These are phyloP conservation scores for Leptinotarsa juncta DNA, from an alignment of 2,888 invertebrate genomes.

Conservation along the genomic window DNA sequence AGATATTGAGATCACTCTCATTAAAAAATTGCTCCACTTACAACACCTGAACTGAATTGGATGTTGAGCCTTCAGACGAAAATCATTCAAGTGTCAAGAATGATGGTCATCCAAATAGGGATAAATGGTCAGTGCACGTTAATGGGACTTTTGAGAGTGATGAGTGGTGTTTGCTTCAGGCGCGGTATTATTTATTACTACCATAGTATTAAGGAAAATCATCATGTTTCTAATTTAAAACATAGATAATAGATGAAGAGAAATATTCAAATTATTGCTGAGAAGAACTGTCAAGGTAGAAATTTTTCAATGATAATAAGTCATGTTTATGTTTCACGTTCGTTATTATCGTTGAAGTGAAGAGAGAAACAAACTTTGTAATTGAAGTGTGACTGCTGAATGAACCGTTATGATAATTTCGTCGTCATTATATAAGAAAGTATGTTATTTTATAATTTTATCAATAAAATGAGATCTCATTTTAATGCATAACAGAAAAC, in stretches of 20 bases:
- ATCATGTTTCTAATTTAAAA: slow-evolving; percentile 44
- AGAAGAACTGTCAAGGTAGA: slow-evolving; percentile 11
- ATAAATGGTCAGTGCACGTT: slow-evolving; percentile 49
- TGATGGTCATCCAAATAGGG: slow-evolving; percentile 48
- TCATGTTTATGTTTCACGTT: slow-evolving; percentile 13
- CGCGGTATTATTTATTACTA: slow-evolving; percentile 44
- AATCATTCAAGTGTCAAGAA: slow-evolving; percentile 31
- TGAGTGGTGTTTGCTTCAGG: slow-evolving; percentile 52
- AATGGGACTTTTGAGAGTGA: slow-evolving; percentile 51
- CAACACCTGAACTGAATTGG: slow-evolving; percentile 34
- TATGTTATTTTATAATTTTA: too few species aligned
- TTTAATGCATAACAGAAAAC: too few species aligned
- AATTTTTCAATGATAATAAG: slow-evolving; percentile 18
- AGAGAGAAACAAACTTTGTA: slow-evolving; percentile 10
- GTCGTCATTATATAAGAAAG: not conserved
- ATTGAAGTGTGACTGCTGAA: not conserved
- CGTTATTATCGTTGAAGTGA: slow-evolving; percentile 3
- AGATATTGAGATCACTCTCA: slow-evolving; percentile 8
- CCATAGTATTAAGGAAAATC: slow-evolving; percentile 46
- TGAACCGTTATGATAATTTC: not conserved
- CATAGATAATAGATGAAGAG: slow-evolving; percentile 35
- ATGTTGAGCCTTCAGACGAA: slow-evolving; percentile 23
- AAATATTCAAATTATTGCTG: slow-evolving; percentile 20
- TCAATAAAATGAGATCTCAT: too few species aligned
- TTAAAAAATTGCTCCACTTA: slow-evolving; percentile 24